phyloP scores from a whole-genome alignment of 1,140 invertebrate genomes.

The Anagrus nilaparvatae region DNA sequence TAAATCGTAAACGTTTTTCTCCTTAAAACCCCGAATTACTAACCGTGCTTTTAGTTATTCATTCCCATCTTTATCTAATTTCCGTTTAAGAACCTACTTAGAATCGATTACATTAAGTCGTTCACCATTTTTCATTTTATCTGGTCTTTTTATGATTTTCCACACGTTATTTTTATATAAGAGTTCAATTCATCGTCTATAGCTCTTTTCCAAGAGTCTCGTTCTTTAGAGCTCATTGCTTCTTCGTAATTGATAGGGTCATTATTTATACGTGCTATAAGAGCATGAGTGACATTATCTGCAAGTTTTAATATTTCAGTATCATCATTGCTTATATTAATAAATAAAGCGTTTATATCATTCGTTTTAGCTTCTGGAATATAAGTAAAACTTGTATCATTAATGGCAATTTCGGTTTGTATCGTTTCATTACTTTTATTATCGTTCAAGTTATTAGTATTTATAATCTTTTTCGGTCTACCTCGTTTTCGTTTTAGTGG shows the following conservation, averaged over 20 bases:
- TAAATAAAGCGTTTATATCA: too few species aligned
- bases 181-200: conserved; percentile 12
- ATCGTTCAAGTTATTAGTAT: too few species aligned
- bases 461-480: too few species aligned
- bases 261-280: neutral
- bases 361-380: too few species aligned
- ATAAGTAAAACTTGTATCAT: too few species aligned
- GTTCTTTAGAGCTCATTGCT: neutral
- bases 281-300: too few species aligned
- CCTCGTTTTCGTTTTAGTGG: too few species aligned
- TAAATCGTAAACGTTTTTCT: conserved; percentile 4
- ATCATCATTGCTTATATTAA: too few species aligned
- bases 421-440: too few species aligned
- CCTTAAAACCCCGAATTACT: conserved; percentile 14
- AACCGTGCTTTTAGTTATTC: conserved; percentile 11
- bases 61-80: neutral
- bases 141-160: conserved; percentile 4
- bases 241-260: neutral
- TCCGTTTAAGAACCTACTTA: conserved; percentile 1
- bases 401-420: too few species aligned
- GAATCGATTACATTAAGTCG: conserved; percentile 4
- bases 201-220: conserved; percentile 15
- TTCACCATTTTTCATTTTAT: neutral
- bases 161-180: conserved; percentile 9
- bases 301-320: too few species aligned